Evolutionary conservation across 2,797 vertebrate genomes (phyloP).

Genomic region (Helicolenus hilgendorfi): DNA sequence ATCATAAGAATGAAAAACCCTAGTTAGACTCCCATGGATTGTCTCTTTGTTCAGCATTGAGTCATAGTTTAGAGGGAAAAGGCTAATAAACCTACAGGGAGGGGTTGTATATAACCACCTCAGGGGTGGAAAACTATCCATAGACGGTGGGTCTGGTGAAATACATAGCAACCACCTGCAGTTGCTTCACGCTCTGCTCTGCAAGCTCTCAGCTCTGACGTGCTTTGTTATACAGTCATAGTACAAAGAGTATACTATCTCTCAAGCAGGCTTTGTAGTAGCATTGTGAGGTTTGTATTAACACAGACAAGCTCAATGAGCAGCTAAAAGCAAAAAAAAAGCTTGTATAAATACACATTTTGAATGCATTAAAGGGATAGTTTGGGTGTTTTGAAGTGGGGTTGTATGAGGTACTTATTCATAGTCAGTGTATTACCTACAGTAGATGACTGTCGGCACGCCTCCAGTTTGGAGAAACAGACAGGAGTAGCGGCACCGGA

Average conservation of each 20-base stretch:
- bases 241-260: background rate
- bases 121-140: background rate
- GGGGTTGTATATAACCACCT: background rate
- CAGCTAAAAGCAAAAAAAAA: background rate
- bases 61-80: background rate
- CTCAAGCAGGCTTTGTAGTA: background rate
- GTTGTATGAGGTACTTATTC: too few species aligned
- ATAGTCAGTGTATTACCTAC: too few species aligned
- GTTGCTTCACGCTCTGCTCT: background rate
- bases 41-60: background rate
- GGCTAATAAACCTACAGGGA: background rate
- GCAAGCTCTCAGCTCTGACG: background rate
- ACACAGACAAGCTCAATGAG: background rate
- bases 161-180: background rate
- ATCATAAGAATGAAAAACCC: background rate
- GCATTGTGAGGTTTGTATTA: background rate
- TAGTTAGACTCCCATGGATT: background rate
- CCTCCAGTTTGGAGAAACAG: too few species aligned
- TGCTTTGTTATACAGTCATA: background rate
- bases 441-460: too few species aligned
- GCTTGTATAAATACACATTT: background rate
- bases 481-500: too few species aligned
- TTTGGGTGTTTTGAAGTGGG: background rate
- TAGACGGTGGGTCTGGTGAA: background rate
- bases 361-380: background rate